Evolutionary conservation across 2,113 vertebrate species (phyloP).

Genomic region (Enhydra lutris): DNA sequence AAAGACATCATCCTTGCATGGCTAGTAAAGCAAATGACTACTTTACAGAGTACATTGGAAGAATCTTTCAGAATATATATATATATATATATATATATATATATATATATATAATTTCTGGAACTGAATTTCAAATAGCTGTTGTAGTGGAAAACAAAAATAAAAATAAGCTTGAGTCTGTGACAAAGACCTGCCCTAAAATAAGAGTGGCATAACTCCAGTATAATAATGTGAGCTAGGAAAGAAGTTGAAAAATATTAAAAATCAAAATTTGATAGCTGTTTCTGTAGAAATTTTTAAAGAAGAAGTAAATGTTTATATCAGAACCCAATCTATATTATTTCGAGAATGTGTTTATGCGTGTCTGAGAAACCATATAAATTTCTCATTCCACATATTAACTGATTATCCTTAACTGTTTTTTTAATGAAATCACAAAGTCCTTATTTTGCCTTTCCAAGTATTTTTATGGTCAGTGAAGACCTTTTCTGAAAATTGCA

Average conservation of each 20-base stretch:
- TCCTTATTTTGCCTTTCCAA: not conserved
- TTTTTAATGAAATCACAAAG: not conserved
- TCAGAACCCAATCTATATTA: not conserved
- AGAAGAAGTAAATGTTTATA: not conserved
- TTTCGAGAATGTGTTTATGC: not conserved
- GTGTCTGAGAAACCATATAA: not conserved
- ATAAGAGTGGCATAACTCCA: not conserved
- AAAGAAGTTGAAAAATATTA: not conserved
- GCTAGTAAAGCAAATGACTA: not conserved
- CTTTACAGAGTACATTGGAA: not conserved
- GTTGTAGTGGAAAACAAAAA: not conserved
- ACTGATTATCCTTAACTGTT: not conserved
- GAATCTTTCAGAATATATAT: not conserved
- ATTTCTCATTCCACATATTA: not conserved
- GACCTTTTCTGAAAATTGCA: not conserved
- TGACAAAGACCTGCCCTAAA: not conserved
- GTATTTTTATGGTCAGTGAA: not conserved
- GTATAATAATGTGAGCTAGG: not conserved
- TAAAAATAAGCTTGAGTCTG: not conserved
- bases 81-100: too few species aligned
- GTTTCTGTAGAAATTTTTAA: not conserved
- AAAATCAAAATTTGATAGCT: not conserved
- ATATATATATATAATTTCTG: not conserved
- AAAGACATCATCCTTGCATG: not conserved
- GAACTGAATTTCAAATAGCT: not conserved